Evolutionary conservation across 2,113 vertebrate species (phyloP).

Genomic region (Ciconia maguari): DNA sequence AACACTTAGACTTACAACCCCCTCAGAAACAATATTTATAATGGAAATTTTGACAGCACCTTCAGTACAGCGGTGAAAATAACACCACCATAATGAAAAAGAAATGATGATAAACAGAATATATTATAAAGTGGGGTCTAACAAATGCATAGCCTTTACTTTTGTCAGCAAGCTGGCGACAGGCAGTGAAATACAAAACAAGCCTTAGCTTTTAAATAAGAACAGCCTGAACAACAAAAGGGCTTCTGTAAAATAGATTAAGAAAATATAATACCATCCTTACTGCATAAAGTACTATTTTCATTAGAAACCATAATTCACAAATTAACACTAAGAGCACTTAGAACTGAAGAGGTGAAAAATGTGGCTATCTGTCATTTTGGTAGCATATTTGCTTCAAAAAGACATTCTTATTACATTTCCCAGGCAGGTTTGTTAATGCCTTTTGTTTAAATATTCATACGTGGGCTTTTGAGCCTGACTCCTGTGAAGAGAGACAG

Average conservation of each 20-base stretch:
- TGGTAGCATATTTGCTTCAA: not conserved
- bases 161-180: constrained; percentile 46
- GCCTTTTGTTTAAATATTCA: constrained; percentile 54
- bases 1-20: not conserved
- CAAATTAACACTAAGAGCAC: constrained; percentile 38
- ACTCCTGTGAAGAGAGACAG: not conserved
- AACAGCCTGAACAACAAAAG: constrained; percentile 2
- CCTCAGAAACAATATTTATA: constrained; percentile 53
- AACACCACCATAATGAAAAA: constrained; percentile 62
- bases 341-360: not conserved
- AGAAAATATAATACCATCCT: not conserved
- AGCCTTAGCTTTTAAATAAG: constrained; percentile 49
- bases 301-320: constrained; percentile 31
- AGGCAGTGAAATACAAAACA: constrained; percentile 46
- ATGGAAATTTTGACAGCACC: constrained; percentile 64
- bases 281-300: constrained; percentile 14
- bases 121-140: constrained; percentile 61
- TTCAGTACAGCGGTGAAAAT: constrained; percentile 41
- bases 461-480: not conserved
- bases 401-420: not conserved
- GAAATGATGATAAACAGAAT: constrained; percentile 68
- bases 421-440: constrained; percentile 32
- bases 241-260: constrained; percentile 33
- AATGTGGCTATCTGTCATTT: constrained; percentile 17
- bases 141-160: constrained; percentile 62